Base-by-base conservation (phyloP, 2,888 invertebrate species). In the Cerceris ruficornis region DNA sequence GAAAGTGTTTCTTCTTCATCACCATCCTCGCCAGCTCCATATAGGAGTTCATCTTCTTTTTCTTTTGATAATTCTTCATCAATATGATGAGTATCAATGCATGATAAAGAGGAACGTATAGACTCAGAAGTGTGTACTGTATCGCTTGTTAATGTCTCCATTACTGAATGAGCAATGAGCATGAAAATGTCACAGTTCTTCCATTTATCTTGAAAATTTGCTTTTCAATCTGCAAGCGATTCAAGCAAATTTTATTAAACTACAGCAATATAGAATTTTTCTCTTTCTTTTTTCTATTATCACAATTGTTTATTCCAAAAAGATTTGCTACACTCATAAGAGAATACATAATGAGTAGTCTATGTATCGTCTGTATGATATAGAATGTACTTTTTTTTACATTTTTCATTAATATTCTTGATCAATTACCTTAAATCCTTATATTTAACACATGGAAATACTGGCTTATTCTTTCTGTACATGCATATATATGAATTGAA, bases 1-100 rank as follows among this genome's bases (percentile, higher is more conserved):
- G 88, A 90, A 9, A 88, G 68, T 50, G 85, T 82, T 72, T 90
- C 91, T 59, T 91, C 90, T 73, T 91, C 91, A 60, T 88, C 88
- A 52, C 87, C 88, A 75, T 86, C 87, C 73, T 81, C 85, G 52
- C 78, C 86, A 17, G 59, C 57, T 42, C 81, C 77, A 76, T 86
- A 89, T 73, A 91, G 88, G 46, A 90, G 81, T 64, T 89, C 89
- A 17, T 89, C 88, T 73, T 89, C 89, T 75, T 87, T 87, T 69
- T 90, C 87, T 74, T 87, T 88, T 14, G 87, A 81, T 75, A 87
- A 82, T 43, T 87, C 84, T 65, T 87, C 85, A 66, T 88, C 85
- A 69, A 80, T 80, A 69, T 81, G 83, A 70, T 77, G 75, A 80
- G 67, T 66, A 65, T 84, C 80, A 57, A 83, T 75, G 77, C 62